Percentiles rank a stretch among this genome's conserved stretches.
These are phyloP conservation scores for Carassius gibelio DNA, from an alignment of 2,113 vertebrate species.

Conservation along the genomic window DNA sequence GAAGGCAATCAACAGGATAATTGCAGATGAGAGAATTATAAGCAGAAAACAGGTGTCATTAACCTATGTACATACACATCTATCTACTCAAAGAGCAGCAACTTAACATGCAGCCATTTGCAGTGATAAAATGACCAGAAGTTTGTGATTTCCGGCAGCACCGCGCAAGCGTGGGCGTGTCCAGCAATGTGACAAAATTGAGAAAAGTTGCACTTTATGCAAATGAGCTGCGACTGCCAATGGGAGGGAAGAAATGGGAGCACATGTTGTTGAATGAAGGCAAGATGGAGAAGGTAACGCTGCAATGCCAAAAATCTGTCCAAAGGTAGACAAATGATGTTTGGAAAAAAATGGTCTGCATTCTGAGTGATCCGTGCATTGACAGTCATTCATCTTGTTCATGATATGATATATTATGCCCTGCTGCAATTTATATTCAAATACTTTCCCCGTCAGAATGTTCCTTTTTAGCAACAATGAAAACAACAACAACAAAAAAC, in stretches of 20 bases:
- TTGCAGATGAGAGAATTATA: constrained; percentile 14
- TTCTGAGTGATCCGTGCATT: not conserved
- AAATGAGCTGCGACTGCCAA: not conserved
- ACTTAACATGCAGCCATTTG: not conserved
- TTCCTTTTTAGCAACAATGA: not conserved
- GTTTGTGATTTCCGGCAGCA: not conserved
- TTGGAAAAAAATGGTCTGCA: constrained; percentile 13
- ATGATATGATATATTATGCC: not conserved
- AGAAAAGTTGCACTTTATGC: constrained; percentile 2
- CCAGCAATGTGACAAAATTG: not conserved
- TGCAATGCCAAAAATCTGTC: not conserved
- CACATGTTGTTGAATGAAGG: not conserved
- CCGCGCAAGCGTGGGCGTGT: not conserved
- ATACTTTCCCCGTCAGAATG: not conserved
- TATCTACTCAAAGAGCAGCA: not conserved
- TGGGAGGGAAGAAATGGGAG: not conserved
- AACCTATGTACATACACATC: not conserved
- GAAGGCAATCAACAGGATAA: constrained; percentile 46
- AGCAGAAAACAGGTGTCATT: constrained; percentile 30
- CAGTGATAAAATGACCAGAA: not conserved
- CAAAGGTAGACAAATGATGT: not conserved
- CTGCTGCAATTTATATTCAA: constrained; percentile 19
- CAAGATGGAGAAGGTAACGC: not conserved
- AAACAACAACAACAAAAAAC: not conserved
- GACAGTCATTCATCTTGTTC: constrained; percentile 18